Base-by-base conservation (phyloP, 1,140 invertebrate genomes). In the Caerostris extrusa region DNA sequence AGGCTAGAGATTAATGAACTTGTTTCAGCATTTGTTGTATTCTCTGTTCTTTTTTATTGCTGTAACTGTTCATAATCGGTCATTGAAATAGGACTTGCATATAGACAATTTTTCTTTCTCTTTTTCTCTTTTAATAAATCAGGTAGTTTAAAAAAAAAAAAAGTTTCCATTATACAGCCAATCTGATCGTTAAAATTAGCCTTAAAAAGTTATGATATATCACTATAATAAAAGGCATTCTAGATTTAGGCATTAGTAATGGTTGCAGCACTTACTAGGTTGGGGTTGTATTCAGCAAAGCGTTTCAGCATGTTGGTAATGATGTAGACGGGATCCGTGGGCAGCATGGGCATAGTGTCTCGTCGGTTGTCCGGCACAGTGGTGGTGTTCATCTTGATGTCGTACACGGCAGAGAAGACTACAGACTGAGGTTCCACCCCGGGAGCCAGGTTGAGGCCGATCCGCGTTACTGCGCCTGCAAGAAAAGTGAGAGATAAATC, bases 391-490 rank as follows among this genome's bases (percentile, higher is more conserved):
- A 97, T 97, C 94, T 97, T 97, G 71, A 98, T 97, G 95, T 99
- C 98, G 95, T 99, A 98, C 10, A 99, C 97, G 64, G 99, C 96
- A 3, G 98, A 98, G 94, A 99, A 96, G 8, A 98, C 97, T 53
- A 99, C 95, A 5, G 98, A 97, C 8, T 97, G 97, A 19, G 98
- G 97, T 95, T 98, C 98, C 86, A 96, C 96, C 93, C 96, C 97
- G 53, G 97, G 96, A 86, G 97, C 97, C 94, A 97, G 97, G 19
- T 97, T 96, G 8, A 97, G 95, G 34, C 97, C 97, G 85, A 97
- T 97, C 93, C 98, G 96, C 0, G 98, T 98, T 81, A 97, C 96
- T 98, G 98, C 94, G 99, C 96, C 98, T 98, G 95, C 94, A 96
- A 96, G 93, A 93, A 94, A n/a, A 34, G 34, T 34, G 34, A 34